phyloP scores from a whole-genome alignment of 2,113 vertebrate species.

The Ochotona princeps region DNA sequence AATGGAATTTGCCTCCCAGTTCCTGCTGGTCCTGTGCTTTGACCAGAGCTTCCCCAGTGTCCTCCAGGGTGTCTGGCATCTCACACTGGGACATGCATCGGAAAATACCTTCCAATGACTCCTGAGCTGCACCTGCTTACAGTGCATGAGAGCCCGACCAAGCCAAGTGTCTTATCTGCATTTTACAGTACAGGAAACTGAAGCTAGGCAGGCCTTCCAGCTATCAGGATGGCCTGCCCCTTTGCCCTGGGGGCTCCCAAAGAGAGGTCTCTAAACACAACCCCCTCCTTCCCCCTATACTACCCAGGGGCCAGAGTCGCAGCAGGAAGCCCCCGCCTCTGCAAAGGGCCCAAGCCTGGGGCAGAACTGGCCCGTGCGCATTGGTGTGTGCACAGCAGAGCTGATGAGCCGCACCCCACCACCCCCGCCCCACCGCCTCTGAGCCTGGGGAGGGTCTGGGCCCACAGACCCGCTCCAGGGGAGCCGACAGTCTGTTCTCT shows the following conservation, averaged over 20 bases:
- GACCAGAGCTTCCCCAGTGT: neutral
- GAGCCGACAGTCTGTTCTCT: slow-evolving; percentile 60
- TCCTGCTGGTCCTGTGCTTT: neutral
- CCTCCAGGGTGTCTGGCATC: neutral
- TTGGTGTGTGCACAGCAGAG: too few relatives aligned
- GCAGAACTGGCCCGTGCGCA: neutral
- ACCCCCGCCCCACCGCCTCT: too few relatives aligned
- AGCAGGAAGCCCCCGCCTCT: neutral
- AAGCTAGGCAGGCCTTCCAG: neutral
- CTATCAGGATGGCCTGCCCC: neutral
- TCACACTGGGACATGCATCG: neutral
- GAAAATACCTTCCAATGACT: neutral
- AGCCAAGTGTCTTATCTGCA: neutral
- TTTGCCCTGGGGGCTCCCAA: neutral
- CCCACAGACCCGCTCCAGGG: neutral
- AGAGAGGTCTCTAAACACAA: neutral
- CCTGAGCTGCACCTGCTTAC: too few relatives aligned
- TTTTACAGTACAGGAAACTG: neutral
- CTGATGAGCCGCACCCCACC: too few relatives aligned
- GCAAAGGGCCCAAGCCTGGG: neutral
- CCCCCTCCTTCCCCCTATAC: neutral
- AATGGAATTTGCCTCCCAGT: slow-evolving; percentile 21
- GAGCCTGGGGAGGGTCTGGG: neutral
- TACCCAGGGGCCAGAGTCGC: neutral
- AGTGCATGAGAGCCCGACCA: too few relatives aligned